Evolutionary conservation across 2,797 vertebrate genomes (phyloP).

Genomic region (Smutsia temminckii): DNA sequence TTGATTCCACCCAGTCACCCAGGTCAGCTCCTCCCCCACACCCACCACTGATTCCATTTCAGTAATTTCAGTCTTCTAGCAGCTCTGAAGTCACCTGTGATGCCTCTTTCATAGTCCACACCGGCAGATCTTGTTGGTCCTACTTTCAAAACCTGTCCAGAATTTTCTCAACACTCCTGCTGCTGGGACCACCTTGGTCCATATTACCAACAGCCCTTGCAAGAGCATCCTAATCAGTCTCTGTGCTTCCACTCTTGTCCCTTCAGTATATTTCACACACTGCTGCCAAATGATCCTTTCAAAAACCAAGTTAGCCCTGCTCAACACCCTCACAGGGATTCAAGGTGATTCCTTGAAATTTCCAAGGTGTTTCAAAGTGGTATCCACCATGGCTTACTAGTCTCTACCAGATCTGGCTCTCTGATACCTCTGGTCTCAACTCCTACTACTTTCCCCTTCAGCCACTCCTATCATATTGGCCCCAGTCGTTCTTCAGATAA

Average conservation of each 20-base stretch:
- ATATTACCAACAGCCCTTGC: neutral
- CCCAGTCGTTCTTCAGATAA: neutral
- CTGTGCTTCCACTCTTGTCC: neutral
- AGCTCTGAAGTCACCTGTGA: neutral
- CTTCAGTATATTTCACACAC: neutral
- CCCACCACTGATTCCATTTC: neutral
- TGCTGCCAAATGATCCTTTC: neutral
- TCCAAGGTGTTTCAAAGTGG: neutral
- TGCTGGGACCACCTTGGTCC: neutral
- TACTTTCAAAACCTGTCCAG: neutral
- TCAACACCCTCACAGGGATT: neutral
- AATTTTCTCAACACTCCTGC: neutral
- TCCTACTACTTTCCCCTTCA: neutral
- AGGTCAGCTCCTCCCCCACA: neutral
- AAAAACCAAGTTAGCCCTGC: neutral
- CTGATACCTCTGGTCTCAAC: neutral
- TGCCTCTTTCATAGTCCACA: neutral
- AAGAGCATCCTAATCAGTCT: neutral
- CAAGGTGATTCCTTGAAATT: neutral
- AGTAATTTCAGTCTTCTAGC: neutral
- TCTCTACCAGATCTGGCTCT: neutral
- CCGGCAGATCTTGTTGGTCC: neutral
- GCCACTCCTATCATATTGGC: neutral
- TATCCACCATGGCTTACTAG: neutral
- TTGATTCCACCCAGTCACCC: neutral